A percentile compares a stretch with the other conserved stretches of the same genome.
Conservation (phyloP, 2,888 invertebrate genomes). For the Zaprionus bogoriensis region DNA sequence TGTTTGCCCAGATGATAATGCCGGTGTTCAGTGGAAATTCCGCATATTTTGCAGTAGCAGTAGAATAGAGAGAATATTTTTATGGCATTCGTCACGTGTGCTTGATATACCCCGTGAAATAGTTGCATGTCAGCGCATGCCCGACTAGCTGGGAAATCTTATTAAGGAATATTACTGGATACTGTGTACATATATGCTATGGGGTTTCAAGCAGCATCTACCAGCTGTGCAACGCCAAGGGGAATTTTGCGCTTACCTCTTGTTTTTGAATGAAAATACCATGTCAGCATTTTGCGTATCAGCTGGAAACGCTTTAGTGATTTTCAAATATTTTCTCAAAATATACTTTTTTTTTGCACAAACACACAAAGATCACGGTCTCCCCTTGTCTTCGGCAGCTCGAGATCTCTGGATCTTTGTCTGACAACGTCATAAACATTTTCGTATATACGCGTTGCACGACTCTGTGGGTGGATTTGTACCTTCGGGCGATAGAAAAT, state of each 20-base stretch:
- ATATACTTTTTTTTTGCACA: conserved; percentile 37
- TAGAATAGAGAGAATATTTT: conserved; percentile 13
- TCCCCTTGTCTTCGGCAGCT: conserved; percentile 10
- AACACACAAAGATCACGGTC: conserved; percentile 49
- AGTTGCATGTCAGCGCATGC: neutral
- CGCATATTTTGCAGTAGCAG: conserved; percentile 13
- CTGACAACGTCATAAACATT: conserved; percentile 35
- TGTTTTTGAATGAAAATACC: conserved; percentile 58
- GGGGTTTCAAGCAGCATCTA: conserved; percentile 9
- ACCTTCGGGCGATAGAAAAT: conserved; percentile 6
- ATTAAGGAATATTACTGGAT: too few species aligned
- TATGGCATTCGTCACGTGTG: conserved; percentile 28
- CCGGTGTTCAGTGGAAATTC: conserved; percentile 23
- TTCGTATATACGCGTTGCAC: conserved; percentile 21
- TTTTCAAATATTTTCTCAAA: conserved; percentile 43
- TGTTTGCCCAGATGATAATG: conserved; percentile 27
- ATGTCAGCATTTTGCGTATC: conserved; percentile 45
- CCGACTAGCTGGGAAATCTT: too few species aligned
- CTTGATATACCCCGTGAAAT: conserved; percentile 13
- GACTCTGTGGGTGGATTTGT: conserved; percentile 44
- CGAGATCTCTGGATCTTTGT: too few species aligned
- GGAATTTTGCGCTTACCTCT: too few species aligned
- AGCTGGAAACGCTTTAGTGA: conserved; percentile 44
- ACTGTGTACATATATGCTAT: too few species aligned
- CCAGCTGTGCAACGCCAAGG: neutral